Evolutionary conservation across 2,888 invertebrate genomes (phyloP).

Genomic region (Aquatica leii): DNA sequence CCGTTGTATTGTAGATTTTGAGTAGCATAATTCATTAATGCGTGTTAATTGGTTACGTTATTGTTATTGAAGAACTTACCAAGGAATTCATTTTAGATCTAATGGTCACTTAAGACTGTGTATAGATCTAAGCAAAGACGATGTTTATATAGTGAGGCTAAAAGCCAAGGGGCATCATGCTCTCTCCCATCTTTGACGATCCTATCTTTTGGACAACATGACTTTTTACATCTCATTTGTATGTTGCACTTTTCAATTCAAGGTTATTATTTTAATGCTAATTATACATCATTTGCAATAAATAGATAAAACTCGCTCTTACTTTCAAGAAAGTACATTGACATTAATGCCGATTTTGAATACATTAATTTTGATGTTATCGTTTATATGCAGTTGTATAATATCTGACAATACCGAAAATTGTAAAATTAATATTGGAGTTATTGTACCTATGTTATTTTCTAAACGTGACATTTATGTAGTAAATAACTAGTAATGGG

Average conservation of each 20-base stretch:
- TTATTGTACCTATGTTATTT: background rate
- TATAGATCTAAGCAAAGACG: slow-evolving; percentile 16
- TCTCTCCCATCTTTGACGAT: slow-evolving; percentile 29
- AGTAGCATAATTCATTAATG: no score
- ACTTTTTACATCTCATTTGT: slow-evolving; percentile 29
- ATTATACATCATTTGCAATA: slow-evolving; percentile 15
- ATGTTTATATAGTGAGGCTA: slow-evolving; percentile 35
- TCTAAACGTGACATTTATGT: slow-evolving; percentile 30
- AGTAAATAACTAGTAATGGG: slow-evolving; percentile 21
- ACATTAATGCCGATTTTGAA: background rate
- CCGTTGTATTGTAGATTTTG: no score
- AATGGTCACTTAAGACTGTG: slow-evolving; percentile 34
- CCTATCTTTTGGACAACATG: slow-evolving; percentile 32
- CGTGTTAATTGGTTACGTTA: no score
- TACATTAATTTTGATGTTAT: background rate
- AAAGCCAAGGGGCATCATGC: slow-evolving; percentile 35
- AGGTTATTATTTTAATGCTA: slow-evolving; percentile 26
- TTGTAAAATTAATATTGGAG: background rate
- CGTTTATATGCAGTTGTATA: background rate
- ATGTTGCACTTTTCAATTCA: slow-evolving; percentile 28
- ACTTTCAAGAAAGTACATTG: slow-evolving; percentile 6
- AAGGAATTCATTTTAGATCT: slow-evolving; percentile 30
- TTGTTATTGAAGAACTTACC: no score
- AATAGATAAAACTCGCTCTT: slow-evolving; percentile 14
- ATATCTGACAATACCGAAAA: background rate